Evolutionary conservation across 2,888 invertebrate genomes (phyloP).

Genomic region (Hemaris fuciformis): DNA sequence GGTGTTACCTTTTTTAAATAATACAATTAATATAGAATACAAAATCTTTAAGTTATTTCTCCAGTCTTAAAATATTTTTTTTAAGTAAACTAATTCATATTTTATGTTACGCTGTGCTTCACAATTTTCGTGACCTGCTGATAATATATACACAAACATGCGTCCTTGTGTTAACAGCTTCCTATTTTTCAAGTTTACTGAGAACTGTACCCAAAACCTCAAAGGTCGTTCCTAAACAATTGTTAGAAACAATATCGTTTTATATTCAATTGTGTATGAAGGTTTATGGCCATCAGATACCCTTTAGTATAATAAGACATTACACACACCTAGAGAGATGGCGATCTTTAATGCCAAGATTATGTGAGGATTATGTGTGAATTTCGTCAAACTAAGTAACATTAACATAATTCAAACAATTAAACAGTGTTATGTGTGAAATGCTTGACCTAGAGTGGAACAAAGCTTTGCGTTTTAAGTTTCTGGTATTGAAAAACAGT

Average conservation of each 20-base stretch:
- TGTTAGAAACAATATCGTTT: neutral
- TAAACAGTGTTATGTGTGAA: neutral
- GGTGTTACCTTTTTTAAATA: too few relatives aligned
- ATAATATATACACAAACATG: neutral
- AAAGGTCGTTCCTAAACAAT: neutral
- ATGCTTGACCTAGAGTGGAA: neutral
- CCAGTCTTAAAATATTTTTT: too few relatives aligned
- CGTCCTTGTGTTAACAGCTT: neutral
- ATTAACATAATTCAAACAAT: constrained; percentile 10
- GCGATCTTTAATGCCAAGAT: neutral
- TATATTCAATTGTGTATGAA: neutral
- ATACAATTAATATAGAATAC: too few relatives aligned
- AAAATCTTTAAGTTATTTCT: too few relatives aligned
- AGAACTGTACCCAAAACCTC: neutral
- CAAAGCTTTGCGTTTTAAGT: neutral
- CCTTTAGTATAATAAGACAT: neutral
- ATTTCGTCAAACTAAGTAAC: constrained; percentile 2
- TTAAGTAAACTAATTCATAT: too few relatives aligned
- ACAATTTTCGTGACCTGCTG: too few relatives aligned
- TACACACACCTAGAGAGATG: neutral
- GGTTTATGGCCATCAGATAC: neutral
- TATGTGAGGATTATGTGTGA: constrained; percentile 11
- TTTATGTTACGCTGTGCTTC: too few relatives aligned
- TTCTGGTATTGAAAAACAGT: neutral
- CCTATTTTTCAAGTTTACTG: neutral